Base-by-base conservation (phyloP, 2,797 vertebrate genomes). In the Molossus alvarezi region DNA sequence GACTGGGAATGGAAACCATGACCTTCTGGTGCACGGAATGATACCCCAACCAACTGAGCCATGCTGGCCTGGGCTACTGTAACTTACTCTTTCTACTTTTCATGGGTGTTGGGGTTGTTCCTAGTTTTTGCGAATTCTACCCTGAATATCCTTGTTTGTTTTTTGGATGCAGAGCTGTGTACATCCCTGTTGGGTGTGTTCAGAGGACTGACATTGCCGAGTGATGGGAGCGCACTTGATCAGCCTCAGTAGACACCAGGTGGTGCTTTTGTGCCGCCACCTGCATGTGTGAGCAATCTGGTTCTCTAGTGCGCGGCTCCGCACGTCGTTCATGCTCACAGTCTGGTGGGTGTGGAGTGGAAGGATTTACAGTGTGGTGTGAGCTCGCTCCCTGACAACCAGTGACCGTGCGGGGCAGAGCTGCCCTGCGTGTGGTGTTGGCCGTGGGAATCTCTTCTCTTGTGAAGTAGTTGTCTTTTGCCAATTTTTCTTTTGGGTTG, bases 401-500 rank as follows among this genome's bases (percentile, higher is more conserved):
- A 25, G 45, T 1, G 2, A 9, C 1, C 51, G 0, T 1, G 6
- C 12, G 13, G 83, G 25, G 6, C 11, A 2, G 45, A 20, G 62
- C 3, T 37, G 9, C 29, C 20, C 33, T 10, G 23, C 2, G 1
- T 3, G 17, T 9, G 41, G 5, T 10, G 0, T 4, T 4, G 23
- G 21, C 33, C 9, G 1, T 3, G 29, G 12, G 57, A 7, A 0
- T 2, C 0, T 64, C 13, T 9, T 27, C 55, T 64, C 48, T 9
- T 25, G 21, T 51, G 76, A 41, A 11, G 7, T 25, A 1, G 25
- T 58, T 81, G 13, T 64, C 82, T 92, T 75, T 21, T 51, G 75
- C 51, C 11, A 51, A 2, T 23, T 55, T 82, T 55, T 55, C 21
- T 55, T 82, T 55, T 55, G 18, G 3, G 9, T 65, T 64, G 11